Evolutionary conservation across 2,797 vertebrate genomes (phyloP), one percentile per base, ranked within the genome.

Genomic region (Eutrigla gurnardus): DNA sequence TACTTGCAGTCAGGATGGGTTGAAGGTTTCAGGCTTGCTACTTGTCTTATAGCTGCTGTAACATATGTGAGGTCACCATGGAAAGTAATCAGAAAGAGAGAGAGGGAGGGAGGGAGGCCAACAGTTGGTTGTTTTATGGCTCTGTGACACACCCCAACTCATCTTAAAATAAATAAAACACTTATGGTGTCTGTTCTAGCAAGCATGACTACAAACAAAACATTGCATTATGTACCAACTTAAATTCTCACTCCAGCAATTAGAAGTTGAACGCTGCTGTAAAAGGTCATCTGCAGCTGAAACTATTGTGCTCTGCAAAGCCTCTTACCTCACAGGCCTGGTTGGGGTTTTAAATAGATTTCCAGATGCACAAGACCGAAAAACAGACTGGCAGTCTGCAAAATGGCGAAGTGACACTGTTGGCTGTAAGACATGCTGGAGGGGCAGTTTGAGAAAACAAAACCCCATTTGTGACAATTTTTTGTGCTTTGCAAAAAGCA

Each of bases 31-130:
- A 45, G 66, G 47, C 79, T 83, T 59, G 68, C 45, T 50, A 17
- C 62, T 60, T 35, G 46, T 80, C 65, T 71, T 57, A 61, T 67
- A 85, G 70, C 77, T 79, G 65, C 42, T 68, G 59, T 17, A 68
- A 80, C 53, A 77, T 60, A 59, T 76, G 47, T 86, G 88, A 88
- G 83, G 68, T 91, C 78, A 83, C 57, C 64, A 18, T 72, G 80
- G 70, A 67, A 70, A 75, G 73, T 79, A 71, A 82, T 86, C 76
- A 83, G 49, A 87, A 86, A 65, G 76, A 86, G 78, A 65, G 43
- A 35, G 25, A 66, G 58, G 37, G 36, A 6, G 49, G 36, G 53
- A 33, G 53, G 32, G 36, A 50, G 15, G 68, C 70, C 65, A 71
- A 60, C 81, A 77, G 69, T 75, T 65, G 80, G 70, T 46, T 54